phyloP scores from a whole-genome alignment of 2,113 vertebrate species.

The Dunckerocampus dactyliophorus region DNA sequence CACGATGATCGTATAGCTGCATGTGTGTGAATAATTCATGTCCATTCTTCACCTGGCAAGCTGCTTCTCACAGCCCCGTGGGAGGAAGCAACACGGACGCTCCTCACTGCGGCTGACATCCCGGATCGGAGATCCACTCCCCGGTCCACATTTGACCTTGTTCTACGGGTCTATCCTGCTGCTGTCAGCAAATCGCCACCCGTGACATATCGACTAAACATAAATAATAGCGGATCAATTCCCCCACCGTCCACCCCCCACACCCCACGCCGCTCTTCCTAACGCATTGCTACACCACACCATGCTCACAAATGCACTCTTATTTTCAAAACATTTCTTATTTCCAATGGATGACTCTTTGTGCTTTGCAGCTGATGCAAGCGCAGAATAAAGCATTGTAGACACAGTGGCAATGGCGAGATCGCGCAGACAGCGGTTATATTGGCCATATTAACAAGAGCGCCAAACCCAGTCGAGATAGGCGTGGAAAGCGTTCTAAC shows the following conservation, averaged over 20 bases:
- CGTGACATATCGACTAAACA: slow-evolving; percentile 58
- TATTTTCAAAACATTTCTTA: too few relatives aligned
- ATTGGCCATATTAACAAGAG: background rate
- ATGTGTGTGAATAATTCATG: slow-evolving; percentile 65
- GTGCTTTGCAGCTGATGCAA: background rate
- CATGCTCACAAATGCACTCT: background rate
- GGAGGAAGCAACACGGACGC: slow-evolving; percentile 16
- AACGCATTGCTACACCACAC: slow-evolving; percentile 57
- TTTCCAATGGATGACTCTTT: background rate
- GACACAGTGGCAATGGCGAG: slow-evolving; percentile 1
- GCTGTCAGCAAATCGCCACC: slow-evolving; percentile 59
- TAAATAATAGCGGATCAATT: slow-evolving; percentile 57
- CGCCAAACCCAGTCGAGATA: background rate
- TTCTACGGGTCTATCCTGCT: slow-evolving; percentile 38
- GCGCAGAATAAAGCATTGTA: background rate
- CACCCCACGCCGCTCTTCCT: background rate
- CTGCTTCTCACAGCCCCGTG: slow-evolving; percentile 36
- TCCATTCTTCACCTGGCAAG: slow-evolving; percentile 59
- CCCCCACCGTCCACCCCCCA: slow-evolving; percentile 5
- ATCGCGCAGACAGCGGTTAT: background rate
- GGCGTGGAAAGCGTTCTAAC: slow-evolving; percentile 15
- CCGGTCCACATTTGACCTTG: slow-evolving; percentile 55
- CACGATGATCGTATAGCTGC: slow-evolving; percentile 52
- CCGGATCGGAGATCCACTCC: slow-evolving; percentile 24
- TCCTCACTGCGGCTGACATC: slow-evolving; percentile 36